A percentile compares a stretch with the other conserved stretches of the same genome.
Evolutionary conservation across 1,140 invertebrate species (phyloP).

Genomic region (Tribolium castaneum): DNA sequence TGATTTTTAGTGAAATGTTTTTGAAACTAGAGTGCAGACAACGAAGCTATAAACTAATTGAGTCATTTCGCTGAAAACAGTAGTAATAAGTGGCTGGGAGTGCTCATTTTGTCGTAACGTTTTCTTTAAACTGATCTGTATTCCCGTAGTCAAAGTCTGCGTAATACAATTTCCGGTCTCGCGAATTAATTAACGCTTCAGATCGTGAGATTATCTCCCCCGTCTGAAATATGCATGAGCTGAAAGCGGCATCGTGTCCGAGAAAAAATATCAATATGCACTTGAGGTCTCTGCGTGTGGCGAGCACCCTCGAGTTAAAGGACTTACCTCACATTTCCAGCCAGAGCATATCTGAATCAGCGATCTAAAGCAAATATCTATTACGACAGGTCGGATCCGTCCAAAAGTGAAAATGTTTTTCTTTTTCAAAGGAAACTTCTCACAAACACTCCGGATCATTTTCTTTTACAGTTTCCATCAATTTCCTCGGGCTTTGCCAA

Average conservation of each 20-base stretch:
- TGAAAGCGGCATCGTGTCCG: neutral
- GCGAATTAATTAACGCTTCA: neutral
- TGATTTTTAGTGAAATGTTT: too few species aligned
- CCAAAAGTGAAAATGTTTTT: slow-evolving; percentile 32
- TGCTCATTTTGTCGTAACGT: neutral
- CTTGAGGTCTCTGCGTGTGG: slow-evolving; percentile 3
- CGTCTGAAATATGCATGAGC: neutral
- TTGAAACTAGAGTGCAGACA: too few species aligned
- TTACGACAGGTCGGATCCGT: slow-evolving; percentile 31
- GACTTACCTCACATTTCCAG: slow-evolving; percentile 26
- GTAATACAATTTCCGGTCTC: neutral
- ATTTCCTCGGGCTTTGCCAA: slow-evolving; percentile 43
- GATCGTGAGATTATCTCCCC: neutral
- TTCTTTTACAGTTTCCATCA: slow-evolving; percentile 46
- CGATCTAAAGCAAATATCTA: slow-evolving; percentile 34
- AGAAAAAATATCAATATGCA: slow-evolving; percentile 32
- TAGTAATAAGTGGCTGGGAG: too few species aligned
- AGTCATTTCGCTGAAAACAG: too few species aligned
- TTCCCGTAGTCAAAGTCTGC: neutral
- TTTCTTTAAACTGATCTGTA: neutral
- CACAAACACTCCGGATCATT: slow-evolving; percentile 38
- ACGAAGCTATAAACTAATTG: too few species aligned
- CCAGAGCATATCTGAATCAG: slow-evolving; percentile 24
- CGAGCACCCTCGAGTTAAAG: slow-evolving; percentile 2
- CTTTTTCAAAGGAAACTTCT: slow-evolving; percentile 29